A percentile compares a stretch with the other conserved stretches of the same genome.
phyloP scores from a whole-genome alignment of 1,140 invertebrate species.

The Sipha flava region DNA sequence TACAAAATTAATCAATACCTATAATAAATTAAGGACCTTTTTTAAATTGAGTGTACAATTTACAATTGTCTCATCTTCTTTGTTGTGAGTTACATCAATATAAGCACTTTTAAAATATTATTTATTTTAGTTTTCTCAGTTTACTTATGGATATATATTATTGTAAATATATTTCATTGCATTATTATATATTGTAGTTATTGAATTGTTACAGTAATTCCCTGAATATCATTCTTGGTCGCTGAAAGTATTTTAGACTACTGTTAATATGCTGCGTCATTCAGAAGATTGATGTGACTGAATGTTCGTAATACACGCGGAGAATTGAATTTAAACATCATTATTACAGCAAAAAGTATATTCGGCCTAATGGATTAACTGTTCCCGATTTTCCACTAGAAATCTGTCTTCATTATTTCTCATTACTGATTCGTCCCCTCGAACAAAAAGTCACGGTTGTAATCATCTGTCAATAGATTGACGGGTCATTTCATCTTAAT shows the following conservation, averaged over 20 bases:
- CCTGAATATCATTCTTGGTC: neutral
- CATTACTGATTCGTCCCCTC: slow-evolving; percentile 24
- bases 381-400: neutral
- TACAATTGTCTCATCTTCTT: too few species aligned
- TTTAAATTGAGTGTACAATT: too few species aligned
- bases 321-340: slow-evolving; percentile 11
- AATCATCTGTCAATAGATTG: slow-evolving; percentile 10
- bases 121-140: too few species aligned
- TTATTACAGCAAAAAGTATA: neutral
- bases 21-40: too few species aligned
- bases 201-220: neutral
- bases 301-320: neutral
- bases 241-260: neutral
- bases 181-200: too few species aligned
- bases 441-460: neutral
- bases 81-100: too few species aligned
- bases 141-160: too few species aligned
- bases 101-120: too few species aligned
- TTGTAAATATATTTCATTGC: too few species aligned
- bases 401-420: slow-evolving; percentile 25
- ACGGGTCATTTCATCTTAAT: slow-evolving; percentile 8
- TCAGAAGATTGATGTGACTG: slow-evolving; percentile 5
- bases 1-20: too few species aligned
- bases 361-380: slow-evolving; percentile 24
- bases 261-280: neutral